Percentiles rank a stretch among this genome's conserved stretches.
These are phyloP conservation scores for Microcebus jonahi DNA, from an alignment of 2,113 vertebrate species.

Conservation along the genomic window DNA sequence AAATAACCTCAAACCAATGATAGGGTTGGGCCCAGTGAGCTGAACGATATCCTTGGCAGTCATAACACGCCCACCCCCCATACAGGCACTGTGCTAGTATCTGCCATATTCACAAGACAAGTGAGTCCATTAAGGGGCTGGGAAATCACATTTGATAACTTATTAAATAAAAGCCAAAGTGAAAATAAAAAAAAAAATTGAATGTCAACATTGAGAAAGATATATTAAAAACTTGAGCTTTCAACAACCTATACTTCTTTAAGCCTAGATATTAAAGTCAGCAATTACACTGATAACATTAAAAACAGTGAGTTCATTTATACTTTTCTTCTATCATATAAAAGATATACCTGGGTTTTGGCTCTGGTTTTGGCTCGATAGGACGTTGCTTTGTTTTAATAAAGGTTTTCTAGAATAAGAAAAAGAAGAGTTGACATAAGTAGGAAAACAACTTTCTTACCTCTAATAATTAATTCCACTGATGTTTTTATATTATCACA, in stretches of 20 bases:
- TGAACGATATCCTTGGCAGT: not conserved
- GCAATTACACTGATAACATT: not conserved
- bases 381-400: not conserved
- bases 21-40: not conserved
- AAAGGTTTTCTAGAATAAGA: conserved; percentile 52
- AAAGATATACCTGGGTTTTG: conserved; percentile 12
- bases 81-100: not conserved
- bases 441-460: conserved; percentile 1
- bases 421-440: conserved; percentile 10
- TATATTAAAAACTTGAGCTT: not conserved
- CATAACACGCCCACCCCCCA: no score
- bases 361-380: not conserved
- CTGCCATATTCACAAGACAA: not conserved
- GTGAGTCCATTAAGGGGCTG: not conserved
- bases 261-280: not conserved
- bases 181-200: not conserved
- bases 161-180: conserved; percentile 11
- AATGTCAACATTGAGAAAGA: not conserved
- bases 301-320: not conserved
- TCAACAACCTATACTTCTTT: not conserved
- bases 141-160: not conserved
- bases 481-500: conserved; percentile 32
- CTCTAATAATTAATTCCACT: not conserved
- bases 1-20: not conserved
- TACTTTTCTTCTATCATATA: not conserved